Evolutionary conservation across 2,888 invertebrate genomes (phyloP).

Genomic region (Rotaria socialis): DNA sequence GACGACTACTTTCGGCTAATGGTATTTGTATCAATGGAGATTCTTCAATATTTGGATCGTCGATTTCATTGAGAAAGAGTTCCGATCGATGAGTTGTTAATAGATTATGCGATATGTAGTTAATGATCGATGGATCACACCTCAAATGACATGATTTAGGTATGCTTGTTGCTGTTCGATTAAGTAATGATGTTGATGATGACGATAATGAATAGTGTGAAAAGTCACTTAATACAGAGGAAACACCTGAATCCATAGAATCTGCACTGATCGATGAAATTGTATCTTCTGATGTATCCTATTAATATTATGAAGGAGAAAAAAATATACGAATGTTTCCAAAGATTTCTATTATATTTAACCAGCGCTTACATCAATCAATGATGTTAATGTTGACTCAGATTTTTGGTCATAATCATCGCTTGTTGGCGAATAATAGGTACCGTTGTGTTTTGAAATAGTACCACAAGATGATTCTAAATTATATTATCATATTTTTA

Average conservation of each 20-base stretch:
- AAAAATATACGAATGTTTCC: background rate
- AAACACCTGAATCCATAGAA: conserved; percentile 11
- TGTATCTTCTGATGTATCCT: background rate
- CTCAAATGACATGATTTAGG: background rate
- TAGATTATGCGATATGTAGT: background rate
- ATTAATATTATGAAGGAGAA: background rate
- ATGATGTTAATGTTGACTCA: background rate
- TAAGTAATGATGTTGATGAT: background rate
- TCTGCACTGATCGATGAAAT: conserved; percentile 3
- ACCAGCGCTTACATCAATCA: background rate
- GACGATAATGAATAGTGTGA: background rate
- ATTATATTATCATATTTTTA: background rate
- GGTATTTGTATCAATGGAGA: background rate
- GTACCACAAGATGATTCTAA: background rate
- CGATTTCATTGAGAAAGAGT: background rate
- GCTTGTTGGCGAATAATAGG: background rate
- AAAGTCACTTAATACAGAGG: background rate
- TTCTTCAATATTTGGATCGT: background rate
- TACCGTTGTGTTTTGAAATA: background rate
- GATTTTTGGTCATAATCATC: background rate
- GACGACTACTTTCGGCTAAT: conserved; percentile 18
- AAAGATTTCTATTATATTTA: background rate
- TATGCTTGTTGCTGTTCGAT: background rate
- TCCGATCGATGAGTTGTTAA: background rate
- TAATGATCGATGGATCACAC: conserved; percentile 25